Evolutionary conservation across 2,888 invertebrate genomes (phyloP).

Genomic region (Drosophila niveifrons): DNA sequence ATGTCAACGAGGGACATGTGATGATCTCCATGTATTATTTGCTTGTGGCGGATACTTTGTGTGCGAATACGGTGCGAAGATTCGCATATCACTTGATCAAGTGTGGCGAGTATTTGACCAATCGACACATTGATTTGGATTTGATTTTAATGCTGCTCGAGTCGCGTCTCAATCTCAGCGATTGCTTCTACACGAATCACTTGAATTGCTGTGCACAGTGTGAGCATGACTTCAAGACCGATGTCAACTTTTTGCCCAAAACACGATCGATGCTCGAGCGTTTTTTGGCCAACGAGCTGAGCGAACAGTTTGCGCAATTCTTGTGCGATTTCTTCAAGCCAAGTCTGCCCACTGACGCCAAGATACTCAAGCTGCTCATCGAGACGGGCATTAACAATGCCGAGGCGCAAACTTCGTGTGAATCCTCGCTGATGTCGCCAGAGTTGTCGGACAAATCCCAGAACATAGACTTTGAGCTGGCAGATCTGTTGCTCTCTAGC

Average conservation of each 20-base stretch:
- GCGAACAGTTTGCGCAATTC: slow-evolving; percentile 84
- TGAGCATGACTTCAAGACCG: slow-evolving; percentile 84
- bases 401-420: slow-evolving; percentile 84
- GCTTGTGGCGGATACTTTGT: slow-evolving; percentile 89
- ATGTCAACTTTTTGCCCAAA: slow-evolving; percentile 84
- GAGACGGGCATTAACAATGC: slow-evolving; percentile 90
- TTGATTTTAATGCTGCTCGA: slow-evolving; percentile 84
- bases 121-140: slow-evolving; percentile 83
- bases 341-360: slow-evolving; percentile 89
- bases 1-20: slow-evolving; percentile 94
- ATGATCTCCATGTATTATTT: slow-evolving; percentile 94
- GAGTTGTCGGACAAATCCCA: slow-evolving; percentile 85
- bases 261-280: slow-evolving; percentile 84
- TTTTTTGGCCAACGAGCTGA: slow-evolving; percentile 85
- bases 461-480: slow-evolving; percentile 85
- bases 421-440: slow-evolving; percentile 85
- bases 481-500: slow-evolving; percentile 84
- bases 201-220: slow-evolving; percentile 85
- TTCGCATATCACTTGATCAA: slow-evolving; percentile 90
- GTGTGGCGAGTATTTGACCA: slow-evolving; percentile 88
- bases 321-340: slow-evolving; percentile 87
- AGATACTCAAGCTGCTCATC: slow-evolving; percentile 89
- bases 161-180: slow-evolving; percentile 84
- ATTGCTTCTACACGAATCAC: slow-evolving; percentile 86
- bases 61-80: slow-evolving; percentile 91